phyloP scores from a whole-genome alignment of 2,888 invertebrate genomes.

The Tipula lateralis region DNA sequence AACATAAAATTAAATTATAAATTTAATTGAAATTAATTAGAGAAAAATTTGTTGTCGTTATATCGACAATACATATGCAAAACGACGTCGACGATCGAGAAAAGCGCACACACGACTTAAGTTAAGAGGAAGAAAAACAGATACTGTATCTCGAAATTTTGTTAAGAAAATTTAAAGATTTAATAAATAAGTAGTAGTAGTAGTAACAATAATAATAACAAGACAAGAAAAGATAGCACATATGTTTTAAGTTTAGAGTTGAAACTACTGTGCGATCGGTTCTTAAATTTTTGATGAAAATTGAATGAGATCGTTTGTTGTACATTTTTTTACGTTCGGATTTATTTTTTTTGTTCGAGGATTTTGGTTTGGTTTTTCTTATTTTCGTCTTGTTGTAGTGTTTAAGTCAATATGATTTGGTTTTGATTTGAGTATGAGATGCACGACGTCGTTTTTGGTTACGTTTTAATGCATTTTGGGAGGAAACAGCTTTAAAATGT shows the following conservation, averaged over 20 bases:
- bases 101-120: conserved; percentile 24
- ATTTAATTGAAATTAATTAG: conserved; percentile 28
- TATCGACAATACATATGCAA: neutral
- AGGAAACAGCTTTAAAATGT: neutral
- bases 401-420: neutral
- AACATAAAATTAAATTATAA: conserved; percentile 27
- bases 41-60: conserved; percentile 13
- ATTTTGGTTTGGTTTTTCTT: neutral
- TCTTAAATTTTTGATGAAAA: conserved; percentile 26
- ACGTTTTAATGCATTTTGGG: neutral
- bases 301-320: conserved; percentile 25
- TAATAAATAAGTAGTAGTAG: neutral
- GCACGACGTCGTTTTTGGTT: neutral
- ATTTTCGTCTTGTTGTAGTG: neutral
- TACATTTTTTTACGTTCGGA: neutral
- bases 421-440: neutral
- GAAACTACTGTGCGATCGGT: neutral
- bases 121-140: neutral
- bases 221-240: conserved; percentile 3
- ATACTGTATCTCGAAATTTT: neutral
- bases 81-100: neutral
- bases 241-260: conserved; percentile 12
- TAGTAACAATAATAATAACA: neutral
- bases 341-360: neutral
- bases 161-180: neutral